phyloP scores from a whole-genome alignment of 2,113 vertebrate genomes.

The Crypturellus undulatus region DNA sequence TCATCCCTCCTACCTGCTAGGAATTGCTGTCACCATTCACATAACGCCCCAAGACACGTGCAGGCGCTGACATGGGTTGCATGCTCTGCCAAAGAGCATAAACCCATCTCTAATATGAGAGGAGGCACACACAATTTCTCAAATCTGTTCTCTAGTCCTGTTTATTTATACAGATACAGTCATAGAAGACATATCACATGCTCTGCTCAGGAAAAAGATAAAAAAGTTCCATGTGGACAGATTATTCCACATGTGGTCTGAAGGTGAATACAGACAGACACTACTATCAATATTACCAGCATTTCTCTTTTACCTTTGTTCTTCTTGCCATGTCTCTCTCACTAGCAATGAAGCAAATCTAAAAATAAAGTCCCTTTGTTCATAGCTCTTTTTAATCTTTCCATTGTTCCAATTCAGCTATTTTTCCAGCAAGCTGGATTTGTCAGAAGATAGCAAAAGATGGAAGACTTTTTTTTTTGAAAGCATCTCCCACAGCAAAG shows the following conservation, averaged over 20 bases:
- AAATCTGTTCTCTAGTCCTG: neutral
- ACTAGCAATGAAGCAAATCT: neutral
- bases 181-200: neutral
- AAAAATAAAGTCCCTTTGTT: constrained; percentile 10
- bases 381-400: neutral
- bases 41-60: neutral
- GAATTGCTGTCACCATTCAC: neutral
- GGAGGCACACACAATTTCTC: neutral
- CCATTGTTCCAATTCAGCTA: neutral
- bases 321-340: neutral
- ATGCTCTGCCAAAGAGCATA: neutral
- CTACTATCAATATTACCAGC: neutral
- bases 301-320: constrained; percentile 1
- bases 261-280: neutral
- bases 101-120: neutral
- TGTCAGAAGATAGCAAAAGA: neutral
- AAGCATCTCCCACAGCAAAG: neutral
- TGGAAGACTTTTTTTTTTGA: neutral
- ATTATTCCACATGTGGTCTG: neutral
- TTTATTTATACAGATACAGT: neutral
- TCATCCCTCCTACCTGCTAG: neutral
- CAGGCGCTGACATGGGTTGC: accelerated
- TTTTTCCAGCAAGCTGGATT: neutral
- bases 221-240: neutral
- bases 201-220: neutral